A percentile compares a stretch with the other conserved stretches of the same genome.
phyloP scores from a whole-genome alignment of 1,140 invertebrate genomes.

The Venturia canescens region DNA sequence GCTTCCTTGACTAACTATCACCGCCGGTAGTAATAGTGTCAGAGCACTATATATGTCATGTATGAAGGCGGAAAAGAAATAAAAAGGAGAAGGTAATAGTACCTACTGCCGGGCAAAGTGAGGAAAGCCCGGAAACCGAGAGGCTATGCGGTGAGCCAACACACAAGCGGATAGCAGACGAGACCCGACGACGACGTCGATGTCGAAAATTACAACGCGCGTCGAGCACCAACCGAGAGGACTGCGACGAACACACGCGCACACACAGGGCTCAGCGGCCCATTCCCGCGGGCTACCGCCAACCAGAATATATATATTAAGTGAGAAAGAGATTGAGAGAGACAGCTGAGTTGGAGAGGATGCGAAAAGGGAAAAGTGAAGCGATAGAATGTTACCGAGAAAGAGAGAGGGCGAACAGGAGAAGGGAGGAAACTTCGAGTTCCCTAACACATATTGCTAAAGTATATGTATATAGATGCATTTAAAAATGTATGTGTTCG shows the following conservation, averaged over 20 bases:
- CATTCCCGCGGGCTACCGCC: slow-evolving; percentile 42
- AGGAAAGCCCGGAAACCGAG: slow-evolving; percentile 29
- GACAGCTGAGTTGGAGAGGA: slow-evolving; percentile 13
- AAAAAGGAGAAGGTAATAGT: background rate
- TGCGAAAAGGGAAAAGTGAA: slow-evolving; percentile 44
- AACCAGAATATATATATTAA: background rate
- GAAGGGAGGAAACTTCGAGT: slow-evolving; percentile 1
- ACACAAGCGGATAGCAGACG: slow-evolving; percentile 21
- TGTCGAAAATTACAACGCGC: slow-evolving; percentile 42
- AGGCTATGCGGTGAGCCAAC: slow-evolving; percentile 10
- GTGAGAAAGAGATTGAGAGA: slow-evolving; percentile 47
- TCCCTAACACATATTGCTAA: slow-evolving; percentile 20
- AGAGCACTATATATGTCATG: too few species aligned
- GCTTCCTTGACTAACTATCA: background rate
- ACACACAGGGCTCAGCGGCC: slow-evolving; percentile 25
- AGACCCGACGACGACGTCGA: slow-evolving; percentile 34
- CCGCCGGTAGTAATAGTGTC: background rate
- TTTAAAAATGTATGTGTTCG: background rate
- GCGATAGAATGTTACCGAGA: slow-evolving; percentile 46
- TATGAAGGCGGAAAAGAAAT: too few species aligned
- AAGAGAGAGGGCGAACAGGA: slow-evolving; percentile 38
- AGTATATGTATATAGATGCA: background rate
- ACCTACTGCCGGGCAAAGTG: slow-evolving; percentile 3
- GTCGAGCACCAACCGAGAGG: background rate
- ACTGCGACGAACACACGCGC: slow-evolving; percentile 37